Conservation (phyloP, 2,113 vertebrate species). For the Perccottus glenii region DNA sequence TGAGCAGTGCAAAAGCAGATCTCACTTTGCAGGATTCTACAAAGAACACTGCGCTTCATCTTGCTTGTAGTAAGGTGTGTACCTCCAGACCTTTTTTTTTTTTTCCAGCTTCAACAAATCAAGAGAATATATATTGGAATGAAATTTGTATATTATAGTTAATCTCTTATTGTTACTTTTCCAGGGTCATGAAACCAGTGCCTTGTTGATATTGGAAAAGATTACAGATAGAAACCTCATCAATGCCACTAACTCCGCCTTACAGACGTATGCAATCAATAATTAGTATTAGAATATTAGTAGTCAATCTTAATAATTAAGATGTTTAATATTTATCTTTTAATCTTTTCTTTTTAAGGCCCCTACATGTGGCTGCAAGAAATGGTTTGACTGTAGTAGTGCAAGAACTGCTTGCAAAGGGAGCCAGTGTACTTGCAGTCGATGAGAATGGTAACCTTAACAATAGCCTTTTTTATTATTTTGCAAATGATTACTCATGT, state of each 20-base stretch:
- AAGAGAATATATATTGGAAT: background rate
- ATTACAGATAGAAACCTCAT: constrained; percentile 97
- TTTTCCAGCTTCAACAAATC: background rate
- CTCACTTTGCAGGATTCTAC: constrained; percentile 92
- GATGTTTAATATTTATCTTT: constrained; percentile 2
- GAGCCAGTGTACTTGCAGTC: constrained; percentile 97
- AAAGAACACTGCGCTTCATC: constrained; percentile 97
- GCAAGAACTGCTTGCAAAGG: constrained; percentile 96
- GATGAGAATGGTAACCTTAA: constrained; percentile 92
- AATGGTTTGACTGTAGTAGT: constrained; percentile 97
- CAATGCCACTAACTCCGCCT: constrained; percentile 95
- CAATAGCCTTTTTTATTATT: background rate
- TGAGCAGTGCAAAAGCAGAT: constrained; percentile 98
- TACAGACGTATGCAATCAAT: constrained; percentile 92
- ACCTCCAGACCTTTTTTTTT: constrained; percentile 3
- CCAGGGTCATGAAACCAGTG: constrained; percentile 99
- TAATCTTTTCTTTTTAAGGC: constrained; percentile 76
- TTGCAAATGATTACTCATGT: background rate
- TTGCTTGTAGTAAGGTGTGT: constrained; percentile 97
- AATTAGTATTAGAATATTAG: background rate
- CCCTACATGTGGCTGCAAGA: constrained; percentile 96
- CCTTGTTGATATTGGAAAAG: constrained; percentile 99
- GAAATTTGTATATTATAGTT: background rate
- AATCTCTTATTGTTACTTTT: constrained; percentile 34
- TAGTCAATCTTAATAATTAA: background rate